Conservation (phyloP, 2,888 invertebrate genomes). For the Muschampia plurimacula region DNA sequence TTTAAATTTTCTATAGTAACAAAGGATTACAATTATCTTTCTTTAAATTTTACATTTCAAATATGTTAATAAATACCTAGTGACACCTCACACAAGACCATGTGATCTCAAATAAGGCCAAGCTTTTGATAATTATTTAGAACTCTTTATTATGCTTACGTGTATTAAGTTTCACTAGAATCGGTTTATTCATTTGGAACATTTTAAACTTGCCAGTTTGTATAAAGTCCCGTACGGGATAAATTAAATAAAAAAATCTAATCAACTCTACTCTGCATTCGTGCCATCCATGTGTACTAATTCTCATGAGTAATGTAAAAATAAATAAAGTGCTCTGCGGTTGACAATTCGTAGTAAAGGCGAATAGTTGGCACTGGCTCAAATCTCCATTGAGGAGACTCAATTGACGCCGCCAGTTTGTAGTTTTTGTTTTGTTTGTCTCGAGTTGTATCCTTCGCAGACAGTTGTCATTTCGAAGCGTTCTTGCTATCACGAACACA, state of each 20-base stretch:
- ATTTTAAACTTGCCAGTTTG: too few relatives aligned
- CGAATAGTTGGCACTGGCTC: conserved; percentile 52
- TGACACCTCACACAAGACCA: too few relatives aligned
- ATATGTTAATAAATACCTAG: too few relatives aligned
- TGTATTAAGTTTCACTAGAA: too few relatives aligned
- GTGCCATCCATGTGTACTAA: conserved; percentile 18
- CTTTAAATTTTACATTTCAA: too few relatives aligned
- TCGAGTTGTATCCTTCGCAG: neutral
- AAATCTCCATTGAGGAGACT: conserved; percentile 48
- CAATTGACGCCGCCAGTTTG: conserved; percentile 29
- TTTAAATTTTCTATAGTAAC: too few relatives aligned
- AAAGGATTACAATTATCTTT: too few relatives aligned
- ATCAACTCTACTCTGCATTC: neutral
- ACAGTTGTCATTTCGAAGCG: neutral
- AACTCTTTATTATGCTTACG: too few relatives aligned
- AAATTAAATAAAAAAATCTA: neutral
- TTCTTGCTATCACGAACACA: neutral
- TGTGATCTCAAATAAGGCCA: too few relatives aligned
- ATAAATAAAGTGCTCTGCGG: conserved; percentile 43
- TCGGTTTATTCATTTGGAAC: too few relatives aligned
- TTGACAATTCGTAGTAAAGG: conserved; percentile 49
- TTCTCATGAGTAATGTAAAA: conserved; percentile 34
- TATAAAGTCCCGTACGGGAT: too few relatives aligned
- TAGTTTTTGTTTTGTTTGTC: neutral
- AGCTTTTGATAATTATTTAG: too few relatives aligned